Evolutionary conservation across 2,113 vertebrate species (phyloP), one percentile per base, ranked within the genome.

Genomic region (Bambusicola thoracicus): DNA sequence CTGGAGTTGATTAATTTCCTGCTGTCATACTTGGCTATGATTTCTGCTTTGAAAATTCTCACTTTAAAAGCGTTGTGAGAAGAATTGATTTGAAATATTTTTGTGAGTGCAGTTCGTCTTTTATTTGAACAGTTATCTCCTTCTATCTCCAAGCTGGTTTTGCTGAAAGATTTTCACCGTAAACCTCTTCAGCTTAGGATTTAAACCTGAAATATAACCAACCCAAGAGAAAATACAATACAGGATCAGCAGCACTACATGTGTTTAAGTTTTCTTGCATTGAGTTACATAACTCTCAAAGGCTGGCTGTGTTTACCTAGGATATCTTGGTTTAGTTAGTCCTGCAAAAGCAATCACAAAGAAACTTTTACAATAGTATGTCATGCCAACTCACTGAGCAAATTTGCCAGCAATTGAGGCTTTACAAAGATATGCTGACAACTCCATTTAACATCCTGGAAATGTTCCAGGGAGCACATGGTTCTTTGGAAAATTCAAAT

Each of bases 381-480:
- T 44, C 53, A 43, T n/a, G 65, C 44, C 72, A 96, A 30, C 12
- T 66, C 68, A 25, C 8, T 40, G 29, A 63, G 69, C 49, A 89
- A 77, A 67, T 13, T 77, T 51, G 14, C 29, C 65, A 82, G 55
- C 41, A 77, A 77, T 5, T 51, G 46, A 46, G 30, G 48, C 38
- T 83, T 74, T 77, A 56, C 38, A 91, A 90, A 92, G 32, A 41
- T 43, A 77, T 68, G n/a, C 72, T 91, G 81, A 83, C 40, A 67
- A 24, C 40, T 81, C 68, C 40, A 69, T 69, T 89, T 43, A 81
- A 81, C 29, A 34, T 61, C 59, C 70, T 89, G 69, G 61, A 81
- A 90, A 62, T 29, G 4, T 78, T 87, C 68, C 85, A 83, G 1
- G 2, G 27, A 63, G 30, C 53, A 44, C 20, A 14, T 18, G 24